Evolutionary conservation across 2,888 invertebrate genomes (phyloP).

Genomic region (Sphinx pinastri): DNA sequence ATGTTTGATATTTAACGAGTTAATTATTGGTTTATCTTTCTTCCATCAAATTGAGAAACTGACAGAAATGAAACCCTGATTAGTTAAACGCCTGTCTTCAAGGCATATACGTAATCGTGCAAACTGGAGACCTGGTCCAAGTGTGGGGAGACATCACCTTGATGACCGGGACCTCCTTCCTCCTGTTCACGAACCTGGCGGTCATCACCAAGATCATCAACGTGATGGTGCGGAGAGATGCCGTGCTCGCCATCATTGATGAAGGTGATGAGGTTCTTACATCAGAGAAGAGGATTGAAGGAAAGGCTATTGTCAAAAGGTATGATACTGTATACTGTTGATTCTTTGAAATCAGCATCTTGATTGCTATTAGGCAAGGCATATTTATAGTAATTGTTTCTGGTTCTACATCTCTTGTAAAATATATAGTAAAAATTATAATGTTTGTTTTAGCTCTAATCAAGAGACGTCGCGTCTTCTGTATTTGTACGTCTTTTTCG

Average conservation of each 20-base stretch:
- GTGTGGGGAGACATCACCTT: slow-evolving; percentile 66
- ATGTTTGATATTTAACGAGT: too few species aligned
- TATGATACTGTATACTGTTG: slow-evolving; percentile 32
- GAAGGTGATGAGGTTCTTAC: slow-evolving; percentile 49
- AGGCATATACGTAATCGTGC: slow-evolving; percentile 63
- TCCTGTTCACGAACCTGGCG: slow-evolving; percentile 64
- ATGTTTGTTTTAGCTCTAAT: slow-evolving; percentile 47
- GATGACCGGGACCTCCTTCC: slow-evolving; percentile 65
- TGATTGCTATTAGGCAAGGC: not conserved
- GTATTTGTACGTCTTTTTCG: slow-evolving; percentile 43
- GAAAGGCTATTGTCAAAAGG: slow-evolving; percentile 53
- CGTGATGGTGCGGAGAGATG: slow-evolving; percentile 44
- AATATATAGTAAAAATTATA: too few species aligned
- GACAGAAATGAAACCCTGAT: too few species aligned
- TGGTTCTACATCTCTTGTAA: too few species aligned
- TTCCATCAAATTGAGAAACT: too few species aligned
- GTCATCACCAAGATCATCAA: slow-evolving; percentile 59
- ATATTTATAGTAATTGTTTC: too few species aligned
- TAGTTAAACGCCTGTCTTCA: slow-evolving; percentile 5
- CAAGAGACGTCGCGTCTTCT: slow-evolving; percentile 49
- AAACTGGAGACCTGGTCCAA: slow-evolving; percentile 65
- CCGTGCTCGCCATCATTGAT: slow-evolving; percentile 51
- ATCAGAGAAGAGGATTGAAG: slow-evolving; percentile 43
- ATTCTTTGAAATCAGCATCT: too few species aligned
- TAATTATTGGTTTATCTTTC: too few species aligned